Evolutionary conservation across 2,888 invertebrate genomes (phyloP), one percentile per base, ranked within the genome.

Genomic region (Pseudanteris insignis): DNA sequence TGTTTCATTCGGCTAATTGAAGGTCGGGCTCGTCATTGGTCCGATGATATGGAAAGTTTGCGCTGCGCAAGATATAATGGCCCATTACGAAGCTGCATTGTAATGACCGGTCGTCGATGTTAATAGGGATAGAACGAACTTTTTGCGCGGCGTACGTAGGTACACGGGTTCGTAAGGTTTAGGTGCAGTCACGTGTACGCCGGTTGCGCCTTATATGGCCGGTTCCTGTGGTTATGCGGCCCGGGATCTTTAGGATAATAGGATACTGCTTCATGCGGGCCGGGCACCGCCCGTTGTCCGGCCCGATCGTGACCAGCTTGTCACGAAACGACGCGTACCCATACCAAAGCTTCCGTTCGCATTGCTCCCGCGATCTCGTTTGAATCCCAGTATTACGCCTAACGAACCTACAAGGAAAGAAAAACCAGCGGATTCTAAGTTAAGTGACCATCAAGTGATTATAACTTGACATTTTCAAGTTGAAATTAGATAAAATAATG

Each of bases 301-400:
- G 69, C 67, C 60, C 50, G 74, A 69, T 73, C 73, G 72, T 73
- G 74, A 75, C 73, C 70, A 65, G 59, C 67, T 65, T 70, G 71
- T 70, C 71, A 67, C 66, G 65, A 65, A 65, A 53, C 66, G 59
- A 68, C 70, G 65, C 67, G 62, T 64, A 60, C 63, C 63, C 59
- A 51, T 66, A 48, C 40, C 54, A 37, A 51, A 59, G 54, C 37
- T 57, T 38, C 44, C 18, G 32, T 18, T 24, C 32, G 32, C 30
- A 43, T 18, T 36, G 33, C 41, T n/a, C n/a, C n/a, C 11, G 40
- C 43, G 25, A n/a, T 9, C 30, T 33, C 38, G 38, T 28, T 26
- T 28, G 37, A 37, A 40, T 51, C 53, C 14, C 47, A 41, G 51
- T 51, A 53, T 50, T 46, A 26, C 58, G 28, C 14, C 21, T 58